A percentile compares a stretch with the other conserved stretches of the same genome.
Conservation (phyloP, 2,113 vertebrate genomes). For the Strix aluco region DNA sequence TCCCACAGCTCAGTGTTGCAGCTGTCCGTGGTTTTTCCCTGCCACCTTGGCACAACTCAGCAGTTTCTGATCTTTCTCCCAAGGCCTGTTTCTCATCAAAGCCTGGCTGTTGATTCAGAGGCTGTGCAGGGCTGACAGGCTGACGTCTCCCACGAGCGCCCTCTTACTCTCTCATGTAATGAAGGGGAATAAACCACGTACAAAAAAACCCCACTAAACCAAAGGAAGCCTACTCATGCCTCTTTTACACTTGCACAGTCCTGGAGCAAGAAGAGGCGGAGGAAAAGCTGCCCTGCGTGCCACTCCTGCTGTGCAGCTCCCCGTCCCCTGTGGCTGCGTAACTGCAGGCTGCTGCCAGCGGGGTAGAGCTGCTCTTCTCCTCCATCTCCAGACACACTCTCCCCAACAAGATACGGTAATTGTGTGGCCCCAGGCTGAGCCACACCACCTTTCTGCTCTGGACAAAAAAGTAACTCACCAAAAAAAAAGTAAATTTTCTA, state of each 20-base stretch:
- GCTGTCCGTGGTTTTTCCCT: too few species aligned
- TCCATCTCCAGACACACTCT: neutral
- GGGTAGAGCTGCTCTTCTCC: fast-evolving
- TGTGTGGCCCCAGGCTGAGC: neutral
- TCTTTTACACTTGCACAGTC: neutral
- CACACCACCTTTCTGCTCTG: neutral
- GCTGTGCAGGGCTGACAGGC: too few species aligned
- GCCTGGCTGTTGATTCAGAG: too few species aligned
- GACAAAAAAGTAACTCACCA: neutral
- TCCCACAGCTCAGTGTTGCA: too few species aligned
- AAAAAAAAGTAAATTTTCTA: neutral
- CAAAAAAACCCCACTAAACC: neutral
- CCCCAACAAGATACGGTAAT: fast-evolving
- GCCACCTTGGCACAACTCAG: too few species aligned
- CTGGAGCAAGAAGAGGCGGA: neutral
- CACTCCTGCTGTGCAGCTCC: neutral
- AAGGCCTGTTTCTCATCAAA: too few species aligned
- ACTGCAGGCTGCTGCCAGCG: neutral
- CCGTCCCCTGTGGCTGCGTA: fast-evolving
- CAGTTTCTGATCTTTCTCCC: too few species aligned
- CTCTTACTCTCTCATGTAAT: neutral
- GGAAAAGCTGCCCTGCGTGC: neutral
- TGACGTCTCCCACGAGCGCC: too few species aligned
- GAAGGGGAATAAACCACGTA: neutral
- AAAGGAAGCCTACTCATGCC: neutral